Evolutionary conservation across 64 coral and sea anemone species (phyloP).

Genomic region (Porites australiensis): DNA sequence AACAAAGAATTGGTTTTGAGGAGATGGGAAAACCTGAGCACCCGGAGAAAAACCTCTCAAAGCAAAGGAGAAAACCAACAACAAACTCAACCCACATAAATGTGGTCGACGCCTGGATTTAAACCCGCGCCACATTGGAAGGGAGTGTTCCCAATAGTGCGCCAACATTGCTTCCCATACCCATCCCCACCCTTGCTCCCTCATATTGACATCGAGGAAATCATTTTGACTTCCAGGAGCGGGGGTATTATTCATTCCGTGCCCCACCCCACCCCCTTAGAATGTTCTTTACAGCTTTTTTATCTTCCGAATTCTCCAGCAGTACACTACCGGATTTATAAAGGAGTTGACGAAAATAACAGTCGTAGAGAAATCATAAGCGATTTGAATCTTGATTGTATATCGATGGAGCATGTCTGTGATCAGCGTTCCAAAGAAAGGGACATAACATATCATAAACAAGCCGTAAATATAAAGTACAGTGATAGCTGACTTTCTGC

Average conservation of each 20-base stretch:
- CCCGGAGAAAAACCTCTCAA: too few relatives aligned
- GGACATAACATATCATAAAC: neutral
- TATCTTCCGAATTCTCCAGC: slow-evolving; percentile 54
- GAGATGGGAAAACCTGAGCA: too few relatives aligned
- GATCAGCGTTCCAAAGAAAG: neutral
- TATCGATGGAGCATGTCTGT: neutral
- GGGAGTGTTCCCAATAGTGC: too few relatives aligned
- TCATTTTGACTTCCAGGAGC: too few relatives aligned
- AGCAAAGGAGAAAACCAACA: too few relatives aligned
- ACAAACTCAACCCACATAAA: too few relatives aligned
- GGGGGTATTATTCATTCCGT: neutral
- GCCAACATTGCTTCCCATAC: too few relatives aligned
- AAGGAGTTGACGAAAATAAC: neutral
- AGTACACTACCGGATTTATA: neutral
- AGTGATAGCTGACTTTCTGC: neutral
- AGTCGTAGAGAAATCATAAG: neutral
- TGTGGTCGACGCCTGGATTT: too few relatives aligned
- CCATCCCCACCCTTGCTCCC: too few relatives aligned
- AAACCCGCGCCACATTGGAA: too few relatives aligned
- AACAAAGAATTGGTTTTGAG: too few relatives aligned
- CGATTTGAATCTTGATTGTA: neutral
- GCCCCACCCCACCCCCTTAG: neutral
- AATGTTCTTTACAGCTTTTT: slow-evolving; percentile 35
- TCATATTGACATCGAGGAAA: too few relatives aligned
- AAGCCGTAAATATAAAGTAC: neutral